phyloP scores from a whole-genome alignment of 2,113 vertebrate species.

The Nannobrachium achirus region DNA sequence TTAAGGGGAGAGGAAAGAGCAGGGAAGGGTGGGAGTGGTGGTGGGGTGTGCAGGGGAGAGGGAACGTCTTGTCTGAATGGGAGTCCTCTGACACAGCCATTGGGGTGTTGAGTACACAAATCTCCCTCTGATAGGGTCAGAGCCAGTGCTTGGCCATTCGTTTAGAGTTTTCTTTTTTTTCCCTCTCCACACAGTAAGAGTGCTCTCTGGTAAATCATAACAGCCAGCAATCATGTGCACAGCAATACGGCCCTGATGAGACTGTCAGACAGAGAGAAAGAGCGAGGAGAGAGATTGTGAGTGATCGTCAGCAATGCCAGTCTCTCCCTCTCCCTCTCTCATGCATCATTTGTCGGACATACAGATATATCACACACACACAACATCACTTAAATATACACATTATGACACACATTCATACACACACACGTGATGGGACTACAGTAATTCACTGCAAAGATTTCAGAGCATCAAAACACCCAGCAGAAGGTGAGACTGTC shows the following conservation, averaged over 20 bases:
- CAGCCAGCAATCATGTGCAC: slow-evolving; percentile 49
- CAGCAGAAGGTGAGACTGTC: background rate
- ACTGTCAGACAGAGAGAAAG: slow-evolving; percentile 6
- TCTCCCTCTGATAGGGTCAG: slow-evolving; percentile 71
- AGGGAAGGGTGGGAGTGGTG: slow-evolving; percentile 17
- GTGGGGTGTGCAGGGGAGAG: slow-evolving; percentile 40
- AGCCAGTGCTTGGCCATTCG: slow-evolving; percentile 72
- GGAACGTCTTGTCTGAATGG: slow-evolving; percentile 70
- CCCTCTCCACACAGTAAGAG: slow-evolving; percentile 13
- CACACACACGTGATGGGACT: slow-evolving; percentile 17
- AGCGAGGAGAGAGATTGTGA: background rate
- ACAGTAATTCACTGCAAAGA: slow-evolving; percentile 33
- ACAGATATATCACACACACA: too few species aligned
- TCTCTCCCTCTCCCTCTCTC: too few species aligned
- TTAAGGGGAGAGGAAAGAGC: slow-evolving; percentile 57
- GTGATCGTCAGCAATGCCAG: too few species aligned
- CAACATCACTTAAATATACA: slow-evolving; percentile 21
- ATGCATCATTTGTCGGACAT: too few species aligned
- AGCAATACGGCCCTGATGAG: slow-evolving; percentile 54
- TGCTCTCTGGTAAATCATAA: slow-evolving; percentile 53
- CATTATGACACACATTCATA: slow-evolving; percentile 17
- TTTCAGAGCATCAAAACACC: slow-evolving; percentile 19
- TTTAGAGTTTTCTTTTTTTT: slow-evolving; percentile 52
- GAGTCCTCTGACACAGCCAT: slow-evolving; percentile 64
- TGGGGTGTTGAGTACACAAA: slow-evolving; percentile 66